These are phyloP conservation scores for Tetranychus piercei DNA, from an alignment of 2,888 invertebrate genomes.

Conservation along the genomic window DNA sequence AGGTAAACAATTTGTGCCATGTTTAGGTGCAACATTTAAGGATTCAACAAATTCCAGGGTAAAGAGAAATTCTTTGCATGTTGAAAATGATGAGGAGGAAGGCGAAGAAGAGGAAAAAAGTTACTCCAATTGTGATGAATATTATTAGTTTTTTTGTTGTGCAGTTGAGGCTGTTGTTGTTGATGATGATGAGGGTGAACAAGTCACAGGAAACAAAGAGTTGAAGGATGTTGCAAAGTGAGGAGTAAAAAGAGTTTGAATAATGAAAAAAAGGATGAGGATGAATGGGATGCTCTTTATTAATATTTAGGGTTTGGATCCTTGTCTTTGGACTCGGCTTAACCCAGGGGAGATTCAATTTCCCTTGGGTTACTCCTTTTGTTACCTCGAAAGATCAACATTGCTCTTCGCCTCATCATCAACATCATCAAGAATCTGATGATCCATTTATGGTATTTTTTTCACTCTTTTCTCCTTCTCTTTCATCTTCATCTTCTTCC, in stretches of 20 bases:
- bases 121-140: neutral
- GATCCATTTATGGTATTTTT: neutral
- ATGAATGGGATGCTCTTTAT: neutral
- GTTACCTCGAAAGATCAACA: neutral
- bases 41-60: too few relatives aligned
- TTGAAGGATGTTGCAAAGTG: neutral
- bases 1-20: too few relatives aligned
- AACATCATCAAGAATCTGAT: neutral
- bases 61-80: neutral
- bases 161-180: too few relatives aligned
- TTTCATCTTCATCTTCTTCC: neutral
- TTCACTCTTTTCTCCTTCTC: neutral
- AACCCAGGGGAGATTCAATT: neutral
- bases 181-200: neutral
- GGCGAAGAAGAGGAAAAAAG: neutral
- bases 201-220: neutral
- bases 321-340: neutral
- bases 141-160: neutral
- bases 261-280: neutral
- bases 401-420: neutral
- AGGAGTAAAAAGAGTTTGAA: neutral
- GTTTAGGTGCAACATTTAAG: too few relatives aligned
- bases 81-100: neutral
- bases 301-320: neutral
- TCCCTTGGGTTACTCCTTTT: neutral